Conservation (phyloP, 2,113 vertebrate genomes). For the Centropus bengalensis region DNA sequence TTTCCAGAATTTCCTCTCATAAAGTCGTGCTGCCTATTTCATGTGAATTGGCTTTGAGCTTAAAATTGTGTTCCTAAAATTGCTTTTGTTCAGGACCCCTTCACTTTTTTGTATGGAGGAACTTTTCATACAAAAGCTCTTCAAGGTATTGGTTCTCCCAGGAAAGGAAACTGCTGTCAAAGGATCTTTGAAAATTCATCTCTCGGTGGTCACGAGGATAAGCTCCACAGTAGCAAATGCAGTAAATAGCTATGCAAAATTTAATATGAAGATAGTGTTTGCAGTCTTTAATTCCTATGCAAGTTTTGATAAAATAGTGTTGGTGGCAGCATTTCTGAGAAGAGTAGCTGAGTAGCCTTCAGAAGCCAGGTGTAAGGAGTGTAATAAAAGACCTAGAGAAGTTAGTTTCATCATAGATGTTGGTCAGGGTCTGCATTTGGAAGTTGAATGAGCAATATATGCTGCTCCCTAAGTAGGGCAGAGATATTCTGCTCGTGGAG, state of each 20-base stretch:
- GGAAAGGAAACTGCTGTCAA: neutral
- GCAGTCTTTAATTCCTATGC: neutral
- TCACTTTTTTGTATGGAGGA: neutral
- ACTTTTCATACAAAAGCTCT: neutral
- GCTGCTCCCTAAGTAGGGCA: slow-evolving; percentile 16
- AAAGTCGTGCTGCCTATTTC: slow-evolving; percentile 33
- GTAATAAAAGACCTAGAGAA: neutral
- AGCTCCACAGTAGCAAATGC: neutral
- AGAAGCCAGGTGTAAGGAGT: neutral
- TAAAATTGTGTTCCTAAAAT: slow-evolving; percentile 17
- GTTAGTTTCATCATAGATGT: neutral
- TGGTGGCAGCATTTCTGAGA: neutral
- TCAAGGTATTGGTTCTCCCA: neutral
- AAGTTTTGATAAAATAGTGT: neutral
- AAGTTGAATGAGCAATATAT: neutral
- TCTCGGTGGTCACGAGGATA: neutral
- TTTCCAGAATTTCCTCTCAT: slow-evolving; percentile 44
- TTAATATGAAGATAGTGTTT: neutral
- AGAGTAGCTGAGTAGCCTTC: neutral
- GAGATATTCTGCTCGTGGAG: slow-evolving; percentile 6
- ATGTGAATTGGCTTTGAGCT: slow-evolving; percentile 2
- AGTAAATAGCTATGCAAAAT: neutral
- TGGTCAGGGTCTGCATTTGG: neutral
- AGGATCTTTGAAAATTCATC: neutral
- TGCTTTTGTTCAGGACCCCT: neutral